Percentiles rank a stretch among this genome's conserved stretches.
Conservation (phyloP, 2,888 invertebrate species). For the Mythimna vitellina region DNA sequence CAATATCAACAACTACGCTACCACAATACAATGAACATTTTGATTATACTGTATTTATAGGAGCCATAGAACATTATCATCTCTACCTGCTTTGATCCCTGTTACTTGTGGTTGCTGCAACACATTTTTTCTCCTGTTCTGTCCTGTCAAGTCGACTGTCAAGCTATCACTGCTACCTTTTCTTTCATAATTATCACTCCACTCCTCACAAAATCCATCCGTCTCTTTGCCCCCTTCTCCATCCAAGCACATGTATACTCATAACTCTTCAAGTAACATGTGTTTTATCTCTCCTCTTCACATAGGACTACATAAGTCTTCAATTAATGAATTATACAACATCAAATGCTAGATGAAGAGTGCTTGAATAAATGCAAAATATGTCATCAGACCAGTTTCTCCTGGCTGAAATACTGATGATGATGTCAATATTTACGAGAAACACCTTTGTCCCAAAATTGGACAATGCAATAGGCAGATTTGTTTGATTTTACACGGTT, state of each 20-base stretch:
- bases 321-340: neutral
- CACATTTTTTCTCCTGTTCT: no score
- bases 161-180: no score
- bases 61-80: slow-evolving; percentile 4
- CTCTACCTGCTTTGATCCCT: no score
- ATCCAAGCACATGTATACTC: no score
- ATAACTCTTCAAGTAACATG: no score
- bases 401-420: neutral
- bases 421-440: neutral
- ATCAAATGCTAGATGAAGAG: slow-evolving; percentile 8
- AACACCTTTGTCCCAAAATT: neutral
- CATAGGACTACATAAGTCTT: slow-evolving; percentile 12
- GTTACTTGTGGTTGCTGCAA: no score
- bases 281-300: no score
- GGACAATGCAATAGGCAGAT: neutral
- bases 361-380: slow-evolving; percentile 17
- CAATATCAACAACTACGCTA: slow-evolving; percentile 87
- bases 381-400: neutral
- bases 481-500: neutral
- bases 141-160: no score
- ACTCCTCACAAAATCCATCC: no score
- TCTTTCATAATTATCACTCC: no score
- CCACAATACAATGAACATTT: slow-evolving; percentile 70
- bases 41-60: slow-evolving; percentile 55
- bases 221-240: no score